Base-by-base conservation (phyloP, 2,113 vertebrate genomes). In the Callocephalon fimbriatum region DNA sequence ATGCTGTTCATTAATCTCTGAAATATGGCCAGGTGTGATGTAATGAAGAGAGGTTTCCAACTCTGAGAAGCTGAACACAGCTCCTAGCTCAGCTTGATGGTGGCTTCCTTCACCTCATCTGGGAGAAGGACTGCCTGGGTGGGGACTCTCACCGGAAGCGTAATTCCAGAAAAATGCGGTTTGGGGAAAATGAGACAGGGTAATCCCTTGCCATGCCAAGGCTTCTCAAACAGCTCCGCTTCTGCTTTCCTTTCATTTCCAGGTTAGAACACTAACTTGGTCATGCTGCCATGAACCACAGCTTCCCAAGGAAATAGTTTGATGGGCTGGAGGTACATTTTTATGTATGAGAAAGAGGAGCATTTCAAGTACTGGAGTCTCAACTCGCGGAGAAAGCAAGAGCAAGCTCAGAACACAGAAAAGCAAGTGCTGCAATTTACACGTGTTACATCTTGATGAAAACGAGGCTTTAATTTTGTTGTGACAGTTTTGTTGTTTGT, bases 1-100 rank as follows among this genome's bases (percentile, higher is more conserved):
- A 98, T 87, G 97, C 96, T 93, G 85, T 95, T 98, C 98, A 97
- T 98, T 98, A 96, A 98, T 97, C 98, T 98, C 90, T 98, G 98
- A 98, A 97, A 97, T 75, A 56, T 0, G 8, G 97, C 98, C 98
- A 98, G 97, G 97, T 97, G 97, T 98, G 98, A 98, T 97, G 98
- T 95, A 92, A 98, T 79, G 81, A 96, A 70, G 91, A 63, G 93
- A 89, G 65, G 53, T 85, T 97, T 98, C 97, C 98, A 97, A 58
- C 92, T 53, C 79, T 10, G 89, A 95, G 92, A 94, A 96, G 96
- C 96, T 87, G 61, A 97, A 80, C 78, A 66, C 95, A 73, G 71
- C 72, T 93, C 81, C 71, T 26, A 94, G 72, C 86, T 95, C 94
- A 66, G 61, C 85, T 75, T 40, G 66, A 32, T 90, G 95, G 95